Conservation (phyloP, 2,888 invertebrate genomes). For the Lasioglossum villosulum region DNA sequence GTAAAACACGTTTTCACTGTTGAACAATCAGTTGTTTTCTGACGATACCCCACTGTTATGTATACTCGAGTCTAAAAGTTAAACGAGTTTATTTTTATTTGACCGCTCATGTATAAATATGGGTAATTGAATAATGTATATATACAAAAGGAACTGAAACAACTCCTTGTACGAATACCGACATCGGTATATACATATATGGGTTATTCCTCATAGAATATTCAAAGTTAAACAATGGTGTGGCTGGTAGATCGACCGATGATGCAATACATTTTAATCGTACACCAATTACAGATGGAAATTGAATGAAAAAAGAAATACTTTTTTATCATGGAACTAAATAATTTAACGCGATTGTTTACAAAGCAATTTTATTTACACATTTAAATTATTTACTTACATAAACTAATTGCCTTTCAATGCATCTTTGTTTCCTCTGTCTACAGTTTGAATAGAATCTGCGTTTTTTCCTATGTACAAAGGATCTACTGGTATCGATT, state of each 20-base stretch:
- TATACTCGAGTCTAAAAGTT: constrained; percentile 18
- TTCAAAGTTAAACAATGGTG: background rate
- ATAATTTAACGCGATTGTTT: background rate
- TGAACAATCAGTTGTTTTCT: background rate
- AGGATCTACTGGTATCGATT: constrained; percentile 12
- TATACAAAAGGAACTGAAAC: constrained; percentile 1
- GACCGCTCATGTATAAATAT: constrained; percentile 23
- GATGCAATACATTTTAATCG: background rate
- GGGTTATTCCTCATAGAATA: background rate
- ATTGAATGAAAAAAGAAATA: background rate
- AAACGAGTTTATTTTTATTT: constrained; percentile 29
- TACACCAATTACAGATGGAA: background rate
- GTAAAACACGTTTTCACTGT: constrained; percentile 1
- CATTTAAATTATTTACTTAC: constrained; percentile 8
- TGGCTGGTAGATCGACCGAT: background rate
- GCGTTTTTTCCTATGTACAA: background rate
- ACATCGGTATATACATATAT: background rate
- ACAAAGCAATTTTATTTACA: constrained; percentile 39
- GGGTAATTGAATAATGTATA: background rate
- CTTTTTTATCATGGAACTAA: background rate
- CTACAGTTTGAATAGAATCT: background rate
- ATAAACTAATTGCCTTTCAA: constrained; percentile 13
- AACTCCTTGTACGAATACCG: background rate
- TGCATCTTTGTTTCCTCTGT: background rate
- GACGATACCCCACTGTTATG: background rate